Conservation (phyloP, 1,140 invertebrate genomes). For the Orius insidiosus region DNA sequence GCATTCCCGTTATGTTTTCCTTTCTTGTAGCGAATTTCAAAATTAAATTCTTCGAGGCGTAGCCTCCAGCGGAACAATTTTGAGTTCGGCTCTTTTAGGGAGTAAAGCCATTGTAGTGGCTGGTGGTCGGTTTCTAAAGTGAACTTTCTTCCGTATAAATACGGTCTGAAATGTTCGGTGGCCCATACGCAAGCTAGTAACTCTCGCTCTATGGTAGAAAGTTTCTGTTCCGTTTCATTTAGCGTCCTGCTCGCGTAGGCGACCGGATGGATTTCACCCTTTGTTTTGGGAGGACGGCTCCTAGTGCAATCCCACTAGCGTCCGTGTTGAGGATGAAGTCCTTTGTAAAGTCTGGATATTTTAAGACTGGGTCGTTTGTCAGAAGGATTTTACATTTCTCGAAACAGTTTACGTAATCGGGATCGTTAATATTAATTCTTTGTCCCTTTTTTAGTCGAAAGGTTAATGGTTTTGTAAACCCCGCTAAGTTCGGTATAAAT, state of each 20-base stretch:
- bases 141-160: conserved; percentile 17
- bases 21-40: conserved; percentile 10
- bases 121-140: conserved; percentile 3
- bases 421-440: neutral
- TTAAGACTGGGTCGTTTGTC: conserved; percentile 21
- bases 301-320: conserved; percentile 14
- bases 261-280: conserved; percentile 21
- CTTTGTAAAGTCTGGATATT: conserved; percentile 20
- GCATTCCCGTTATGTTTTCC: conserved; percentile 13
- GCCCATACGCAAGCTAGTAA: conserved; percentile 26
- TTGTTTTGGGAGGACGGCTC: conserved; percentile 23
- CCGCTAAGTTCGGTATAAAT: conserved; percentile 21
- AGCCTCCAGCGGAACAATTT: conserved; percentile 16
- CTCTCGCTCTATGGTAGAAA: conserved; percentile 27
- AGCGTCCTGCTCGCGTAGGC: conserved; percentile 26
- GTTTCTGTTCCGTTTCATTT: conserved; percentile 27
- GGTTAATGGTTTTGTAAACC: conserved; percentile 20
- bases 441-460: conserved; percentile 20
- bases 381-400: conserved; percentile 25
- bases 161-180: conserved; percentile 29
- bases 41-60: conserved; percentile 17
- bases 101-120: neutral
- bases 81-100: conserved; percentile 1
- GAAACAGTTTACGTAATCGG: conserved; percentile 21
- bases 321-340: conserved; percentile 21